These are phyloP conservation scores for Chelonus formosanus DNA, from an alignment of 2,888 invertebrate genomes.

Conservation along the genomic window DNA sequence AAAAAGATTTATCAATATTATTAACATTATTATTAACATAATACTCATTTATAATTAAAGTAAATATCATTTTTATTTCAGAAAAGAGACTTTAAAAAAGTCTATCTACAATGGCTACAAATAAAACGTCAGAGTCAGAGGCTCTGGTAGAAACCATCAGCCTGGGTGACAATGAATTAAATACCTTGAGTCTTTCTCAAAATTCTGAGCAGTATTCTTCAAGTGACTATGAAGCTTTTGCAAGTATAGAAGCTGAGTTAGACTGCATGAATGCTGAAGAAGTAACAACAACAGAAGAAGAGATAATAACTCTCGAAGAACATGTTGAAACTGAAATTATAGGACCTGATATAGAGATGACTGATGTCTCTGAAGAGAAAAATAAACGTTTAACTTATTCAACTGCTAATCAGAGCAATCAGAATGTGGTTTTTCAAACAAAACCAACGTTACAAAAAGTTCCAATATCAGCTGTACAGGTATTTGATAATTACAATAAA, in stretches of 20 bases:
- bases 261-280: slow-evolving; percentile 62
- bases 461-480: slow-evolving; percentile 57
- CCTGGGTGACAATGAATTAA: slow-evolving; percentile 57
- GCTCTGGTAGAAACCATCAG: slow-evolving; percentile 57
- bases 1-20: no score
- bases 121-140: slow-evolving; percentile 53
- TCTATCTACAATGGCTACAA: slow-evolving; percentile 53
- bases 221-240: slow-evolving; percentile 63
- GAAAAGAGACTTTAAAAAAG: slow-evolving; percentile 11
- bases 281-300: slow-evolving; percentile 59
- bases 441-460: slow-evolving; percentile 61
- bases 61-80: slow-evolving; percentile 10
- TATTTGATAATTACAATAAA: slow-evolving; percentile 31
- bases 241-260: slow-evolving; percentile 64
- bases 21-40: no score
- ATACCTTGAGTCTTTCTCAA: slow-evolving; percentile 53
- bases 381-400: slow-evolving; percentile 58
- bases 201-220: slow-evolving; percentile 54
- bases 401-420: slow-evolving; percentile 54
- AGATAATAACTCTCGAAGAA: slow-evolving; percentile 45
- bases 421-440: slow-evolving; percentile 60
- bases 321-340: slow-evolving; percentile 34
- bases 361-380: slow-evolving; percentile 54
- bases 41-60: no score
- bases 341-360: slow-evolving; percentile 58